phyloP scores from a whole-genome alignment of 2,113 vertebrate genomes.

The Suncus etruscus region DNA sequence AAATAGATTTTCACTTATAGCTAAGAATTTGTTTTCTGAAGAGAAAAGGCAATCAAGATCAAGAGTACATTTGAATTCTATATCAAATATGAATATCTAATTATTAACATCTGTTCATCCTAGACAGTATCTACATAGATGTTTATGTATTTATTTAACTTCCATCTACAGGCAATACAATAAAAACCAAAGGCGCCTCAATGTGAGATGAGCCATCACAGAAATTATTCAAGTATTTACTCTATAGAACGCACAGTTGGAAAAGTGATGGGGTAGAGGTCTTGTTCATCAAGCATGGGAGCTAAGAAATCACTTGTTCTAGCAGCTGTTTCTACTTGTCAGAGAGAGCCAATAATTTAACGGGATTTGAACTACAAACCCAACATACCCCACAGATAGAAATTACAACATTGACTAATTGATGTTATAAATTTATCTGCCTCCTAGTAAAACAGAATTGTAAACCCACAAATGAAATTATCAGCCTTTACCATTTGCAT shows the following conservation, averaged over 20 bases:
- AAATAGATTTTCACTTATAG: background rate
- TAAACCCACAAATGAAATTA: background rate
- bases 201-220: background rate
- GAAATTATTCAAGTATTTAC: background rate
- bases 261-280: background rate
- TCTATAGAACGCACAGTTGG: background rate
- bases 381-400: background rate
- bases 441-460: background rate
- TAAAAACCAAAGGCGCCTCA: background rate
- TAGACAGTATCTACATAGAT: background rate
- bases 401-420: background rate
- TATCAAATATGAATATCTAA: background rate
- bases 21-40: background rate
- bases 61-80: background rate
- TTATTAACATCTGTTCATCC: background rate
- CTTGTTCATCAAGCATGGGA: background rate
- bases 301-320: background rate
- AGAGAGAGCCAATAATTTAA: background rate
- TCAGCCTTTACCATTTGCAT: background rate
- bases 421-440: background rate
- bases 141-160: conserved; percentile 38
- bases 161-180: background rate
- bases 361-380: background rate
- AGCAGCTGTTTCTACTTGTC: no score
- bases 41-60: background rate